phyloP scores from a whole-genome alignment of 2,113 vertebrate genomes.

The Lonchura striata region DNA sequence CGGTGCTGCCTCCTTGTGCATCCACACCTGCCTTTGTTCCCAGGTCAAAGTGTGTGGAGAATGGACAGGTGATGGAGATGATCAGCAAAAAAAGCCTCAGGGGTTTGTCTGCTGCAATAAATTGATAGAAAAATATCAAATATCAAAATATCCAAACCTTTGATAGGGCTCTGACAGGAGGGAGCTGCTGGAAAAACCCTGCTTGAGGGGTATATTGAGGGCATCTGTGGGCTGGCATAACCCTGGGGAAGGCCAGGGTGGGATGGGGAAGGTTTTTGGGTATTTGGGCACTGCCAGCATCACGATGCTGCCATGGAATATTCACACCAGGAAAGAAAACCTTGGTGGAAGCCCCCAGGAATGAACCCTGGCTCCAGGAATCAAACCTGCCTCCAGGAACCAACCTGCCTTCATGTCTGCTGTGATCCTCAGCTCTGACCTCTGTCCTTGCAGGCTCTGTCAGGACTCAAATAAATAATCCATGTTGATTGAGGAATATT shows the following conservation, averaged over 20 bases:
- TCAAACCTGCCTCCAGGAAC: not conserved
- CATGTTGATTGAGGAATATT: not conserved
- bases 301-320: accelerated
- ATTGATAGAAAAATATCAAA: not conserved
- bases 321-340: not conserved
- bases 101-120: accelerated
- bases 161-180: not conserved
- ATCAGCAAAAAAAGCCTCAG: not conserved
- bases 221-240: not conserved
- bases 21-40: not conserved
- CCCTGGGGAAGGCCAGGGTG: not conserved
- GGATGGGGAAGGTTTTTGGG: not conserved
- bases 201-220: not conserved
- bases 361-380: not conserved
- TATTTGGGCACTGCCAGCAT: not conserved
- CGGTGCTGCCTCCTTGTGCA: accelerated
- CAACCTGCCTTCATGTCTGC: not conserved
- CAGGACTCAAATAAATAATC: not conserved
- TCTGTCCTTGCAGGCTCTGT: not conserved
- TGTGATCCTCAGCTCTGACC: not conserved
- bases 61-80: not conserved
- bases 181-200: not conserved
- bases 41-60: not conserved
- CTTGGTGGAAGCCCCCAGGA: not conserved
- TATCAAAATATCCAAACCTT: not conserved